Evolutionary conservation across 2,113 vertebrate genomes (phyloP).

Genomic region (Myotis lucifugus): DNA sequence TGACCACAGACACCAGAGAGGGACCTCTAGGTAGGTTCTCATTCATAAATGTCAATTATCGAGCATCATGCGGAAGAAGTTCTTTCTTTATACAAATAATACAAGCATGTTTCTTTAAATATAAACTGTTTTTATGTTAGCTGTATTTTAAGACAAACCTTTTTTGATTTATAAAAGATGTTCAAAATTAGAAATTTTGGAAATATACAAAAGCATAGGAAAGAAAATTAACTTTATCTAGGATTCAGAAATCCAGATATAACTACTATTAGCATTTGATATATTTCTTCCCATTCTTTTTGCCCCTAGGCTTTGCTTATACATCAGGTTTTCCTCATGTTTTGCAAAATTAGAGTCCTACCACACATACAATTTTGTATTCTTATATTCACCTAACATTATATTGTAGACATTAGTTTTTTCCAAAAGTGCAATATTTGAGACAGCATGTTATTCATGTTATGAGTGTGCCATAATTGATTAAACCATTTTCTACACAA

Average conservation of each 20-base stretch:
- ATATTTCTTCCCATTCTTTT: background rate
- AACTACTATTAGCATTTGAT: background rate
- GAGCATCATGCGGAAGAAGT: background rate
- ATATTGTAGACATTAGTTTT: background rate
- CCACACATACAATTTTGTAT: background rate
- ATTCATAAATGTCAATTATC: background rate
- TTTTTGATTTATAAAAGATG: background rate
- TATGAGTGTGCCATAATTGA: background rate
- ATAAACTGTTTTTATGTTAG: background rate
- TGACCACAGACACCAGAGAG: background rate
- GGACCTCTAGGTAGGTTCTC: background rate
- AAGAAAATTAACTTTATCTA: slow-evolving; percentile 17
- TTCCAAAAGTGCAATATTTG: background rate
- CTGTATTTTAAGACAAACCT: background rate
- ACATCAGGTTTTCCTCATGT: background rate
- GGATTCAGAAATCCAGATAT: background rate
- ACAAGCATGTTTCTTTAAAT: background rate
- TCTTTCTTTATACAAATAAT: background rate
- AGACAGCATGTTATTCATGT: background rate
- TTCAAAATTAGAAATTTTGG: slow-evolving; percentile 27
- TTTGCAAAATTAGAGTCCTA: slow-evolving; percentile 19
- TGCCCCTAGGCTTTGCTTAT: background rate
- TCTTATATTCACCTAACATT: background rate
- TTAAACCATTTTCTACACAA: background rate
- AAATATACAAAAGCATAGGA: slow-evolving; percentile 3